phyloP scores from a whole-genome alignment of 2,113 vertebrate species.

The Amphiprion ocellaris region DNA sequence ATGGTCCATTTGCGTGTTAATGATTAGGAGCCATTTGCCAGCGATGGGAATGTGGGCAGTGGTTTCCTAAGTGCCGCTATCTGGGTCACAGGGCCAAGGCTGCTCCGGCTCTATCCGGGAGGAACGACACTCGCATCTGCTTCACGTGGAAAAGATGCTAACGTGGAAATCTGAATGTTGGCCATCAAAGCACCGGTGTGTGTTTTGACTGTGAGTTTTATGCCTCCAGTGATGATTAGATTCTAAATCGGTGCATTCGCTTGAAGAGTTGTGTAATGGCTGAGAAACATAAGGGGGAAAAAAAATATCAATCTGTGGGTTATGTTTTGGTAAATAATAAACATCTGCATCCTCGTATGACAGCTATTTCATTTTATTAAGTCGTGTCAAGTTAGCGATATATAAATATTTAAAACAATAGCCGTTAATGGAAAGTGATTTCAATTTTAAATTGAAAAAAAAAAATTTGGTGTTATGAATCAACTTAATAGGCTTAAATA shows the following conservation, averaged over 20 bases:
- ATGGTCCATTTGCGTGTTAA: constrained; percentile 76
- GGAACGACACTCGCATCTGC: constrained; percentile 12
- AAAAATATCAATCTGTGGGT: too few species aligned
- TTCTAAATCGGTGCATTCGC: neutral
- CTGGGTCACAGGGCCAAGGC: constrained; percentile 76
- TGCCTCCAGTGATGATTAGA: neutral
- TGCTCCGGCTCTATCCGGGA: constrained; percentile 29
- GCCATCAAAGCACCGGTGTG: neutral
- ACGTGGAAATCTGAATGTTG: constrained; percentile 26
- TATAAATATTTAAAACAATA: too few species aligned
- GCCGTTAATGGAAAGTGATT: too few species aligned
- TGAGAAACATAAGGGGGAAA: too few species aligned
- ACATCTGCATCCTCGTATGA: too few species aligned
- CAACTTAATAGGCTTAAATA: too few species aligned
- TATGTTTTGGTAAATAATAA: too few species aligned
- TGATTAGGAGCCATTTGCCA: constrained; percentile 76
- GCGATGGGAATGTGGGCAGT: constrained; percentile 73
- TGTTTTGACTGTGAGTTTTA: neutral
- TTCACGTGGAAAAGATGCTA: constrained; percentile 59
- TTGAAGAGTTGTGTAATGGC: too few species aligned
- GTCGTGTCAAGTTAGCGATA: too few species aligned
- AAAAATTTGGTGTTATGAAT: too few species aligned
- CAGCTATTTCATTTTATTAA: too few species aligned
- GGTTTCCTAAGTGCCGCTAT: constrained; percentile 74
- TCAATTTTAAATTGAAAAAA: too few species aligned